Base-by-base conservation (phyloP, 2,888 invertebrate genomes). In the Agrochola lota region DNA sequence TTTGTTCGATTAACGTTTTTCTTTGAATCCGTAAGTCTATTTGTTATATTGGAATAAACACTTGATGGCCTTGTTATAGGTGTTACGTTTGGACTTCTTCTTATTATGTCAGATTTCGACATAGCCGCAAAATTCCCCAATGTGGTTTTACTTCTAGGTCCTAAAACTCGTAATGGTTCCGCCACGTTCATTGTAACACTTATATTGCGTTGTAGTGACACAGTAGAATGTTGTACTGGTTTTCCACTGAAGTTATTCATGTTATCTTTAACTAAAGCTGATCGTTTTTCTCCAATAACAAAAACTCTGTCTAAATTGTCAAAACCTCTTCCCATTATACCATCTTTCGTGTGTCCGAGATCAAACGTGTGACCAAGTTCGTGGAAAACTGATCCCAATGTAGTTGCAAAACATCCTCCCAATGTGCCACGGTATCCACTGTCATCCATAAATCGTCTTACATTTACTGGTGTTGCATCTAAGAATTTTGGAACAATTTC, bases 351-450 rank as follows among this genome's bases (percentile, higher is more conserved):
- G 93, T 99, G 99, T 0, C 99, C 99, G 77, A 99, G 97, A 95
- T 99, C 99, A 94, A 99, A 99, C 0, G 98, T 98, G 93, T 99
- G 99, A 26, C 99, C 99, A 68, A 99, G 97, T 97, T 99, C 99
- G 94, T 99, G 99, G 62, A 99, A 98, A 15, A 98, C 98, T 26
- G 99, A 98, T 26, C 99, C 99, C 62, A 99, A 95, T 30, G 99
- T 99, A 11, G 99, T 99, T 26, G 99, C 98, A 94, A 98, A 98
- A 92, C 99, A 99, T 55, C 98, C 98, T 80, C 98, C 99, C 89
- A 98, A 97, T 1, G 98, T 99, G 59, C 98, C 98, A 81, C 99
- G 97, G 94, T 99, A 99, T 89, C 98, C 98, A 94, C 99, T 99
- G 91, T 99, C 99, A 94, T 99, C 99, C 97, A 99, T 98, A 90